Evolutionary conservation across 2,888 invertebrate species (phyloP).

Genomic region (Nesidiocoris tenuis): DNA sequence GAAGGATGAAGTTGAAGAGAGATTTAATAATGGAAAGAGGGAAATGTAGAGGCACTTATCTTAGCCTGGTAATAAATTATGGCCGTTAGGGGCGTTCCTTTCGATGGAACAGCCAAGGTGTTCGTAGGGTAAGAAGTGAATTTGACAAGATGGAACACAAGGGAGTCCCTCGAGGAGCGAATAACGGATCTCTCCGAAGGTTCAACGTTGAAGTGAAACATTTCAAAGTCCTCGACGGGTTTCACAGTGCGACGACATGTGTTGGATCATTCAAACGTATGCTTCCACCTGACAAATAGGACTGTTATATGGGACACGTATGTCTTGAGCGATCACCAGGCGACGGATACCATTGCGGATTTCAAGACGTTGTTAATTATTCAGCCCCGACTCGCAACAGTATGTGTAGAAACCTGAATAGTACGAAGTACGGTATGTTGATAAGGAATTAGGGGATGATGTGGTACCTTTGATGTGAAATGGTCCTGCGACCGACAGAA

Average conservation of each 20-base stretch:
- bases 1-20: constrained; percentile 26
- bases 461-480: no score
- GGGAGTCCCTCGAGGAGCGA: neutral
- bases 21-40: constrained; percentile 43
- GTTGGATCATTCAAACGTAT: neutral
- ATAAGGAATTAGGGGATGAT: no score
- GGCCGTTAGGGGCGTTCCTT: constrained; percentile 13
- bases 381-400: no score
- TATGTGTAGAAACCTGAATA: no score
- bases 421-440: no score
- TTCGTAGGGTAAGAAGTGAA: neutral
- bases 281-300: neutral
- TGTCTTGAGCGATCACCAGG: neutral
- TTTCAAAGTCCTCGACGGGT: neutral
- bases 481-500: no score
- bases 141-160: neutral
- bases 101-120: neutral
- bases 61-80: constrained; percentile 41
- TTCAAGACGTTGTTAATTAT: no score
- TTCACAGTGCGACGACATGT: neutral
- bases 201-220: neutral
- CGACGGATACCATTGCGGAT: no score
- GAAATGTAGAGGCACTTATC: constrained; percentile 40
- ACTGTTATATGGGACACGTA: neutral
- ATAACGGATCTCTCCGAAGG: neutral